Base-by-base conservation (phyloP, 1,140 invertebrate species). In the Planococcus citri region DNA sequence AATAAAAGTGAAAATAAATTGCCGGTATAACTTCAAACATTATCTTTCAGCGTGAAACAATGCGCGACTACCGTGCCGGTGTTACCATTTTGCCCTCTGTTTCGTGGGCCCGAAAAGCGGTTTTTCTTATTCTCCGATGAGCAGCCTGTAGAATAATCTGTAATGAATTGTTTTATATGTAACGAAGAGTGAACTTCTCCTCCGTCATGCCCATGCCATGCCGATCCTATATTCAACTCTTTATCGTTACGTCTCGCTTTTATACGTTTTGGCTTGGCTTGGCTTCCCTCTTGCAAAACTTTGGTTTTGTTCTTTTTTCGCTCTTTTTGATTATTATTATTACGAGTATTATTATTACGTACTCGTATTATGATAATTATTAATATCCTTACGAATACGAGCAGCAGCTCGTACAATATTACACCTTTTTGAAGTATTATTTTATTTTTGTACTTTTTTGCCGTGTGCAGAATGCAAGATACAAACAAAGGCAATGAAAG, bases 261-360 rank as follows among this genome's bases (percentile, higher is more conserved):
- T 22, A 58, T 22, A 20, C 60, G 22, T n/a, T n/a, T n/a, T n/a
- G n/a, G n/a, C n/a, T n/a, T 4, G 22, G 3, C 17, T 64, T 64
- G 6, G 21, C 22, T 10, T 64, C 60, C 60, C 60, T 27, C 10
- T 9, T 64, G 9, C 17, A 9, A 64, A 64, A 64, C 60, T 64
- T 64, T 58, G 17, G 51, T 58, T 64, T 64, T 64, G 60, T 64
- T 64, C 60, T 64, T 64, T 64, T 64, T 64, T 64, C 17, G 73
- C 60, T 64, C 24, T 64, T 64, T 64, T 64, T 27, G 73, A 12
- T 79, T 74, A 67, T 57, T 71, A 68, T 38, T 25, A 25, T 71
- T 69, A 68, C 37, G 72, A 64, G 10, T 64, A 64, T 64, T 64
- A 2, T n/a, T n/a, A n/a, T n/a, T n/a, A n/a, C n/a, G n/a, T n/a